A percentile compares a stretch with the other conserved stretches of the same genome.
These are phyloP conservation scores for Gymnogyps californianus DNA, from an alignment of 2,113 vertebrate genomes.

Conservation along the genomic window DNA sequence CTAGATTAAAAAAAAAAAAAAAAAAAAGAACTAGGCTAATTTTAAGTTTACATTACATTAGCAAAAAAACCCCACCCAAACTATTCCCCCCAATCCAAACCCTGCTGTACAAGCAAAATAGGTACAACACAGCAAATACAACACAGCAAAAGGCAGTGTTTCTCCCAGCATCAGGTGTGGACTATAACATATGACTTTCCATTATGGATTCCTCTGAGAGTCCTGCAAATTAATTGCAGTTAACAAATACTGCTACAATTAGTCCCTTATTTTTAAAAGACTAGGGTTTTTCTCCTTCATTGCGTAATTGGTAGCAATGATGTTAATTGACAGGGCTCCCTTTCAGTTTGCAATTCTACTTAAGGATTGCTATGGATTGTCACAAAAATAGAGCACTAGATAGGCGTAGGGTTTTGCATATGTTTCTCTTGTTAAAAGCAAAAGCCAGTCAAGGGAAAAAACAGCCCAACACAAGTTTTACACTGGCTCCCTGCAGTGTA, in stretches of 20 bases:
- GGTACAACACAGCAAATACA: not conserved
- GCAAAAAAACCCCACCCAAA: not conserved
- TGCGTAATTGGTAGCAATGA: not conserved
- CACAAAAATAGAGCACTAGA: not conserved
- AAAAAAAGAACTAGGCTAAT: not conserved
- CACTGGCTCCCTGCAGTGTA: not conserved
- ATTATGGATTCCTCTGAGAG: not conserved
- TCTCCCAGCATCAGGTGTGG: not conserved
- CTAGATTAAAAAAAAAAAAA: not conserved
- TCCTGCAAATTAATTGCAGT: not conserved
- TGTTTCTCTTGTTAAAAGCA: not conserved
- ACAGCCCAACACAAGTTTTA: not conserved
- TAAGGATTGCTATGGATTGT: not conserved
- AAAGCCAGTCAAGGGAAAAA: not conserved
- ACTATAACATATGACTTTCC: not conserved
- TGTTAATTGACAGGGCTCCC: not conserved
- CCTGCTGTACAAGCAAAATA: not conserved
- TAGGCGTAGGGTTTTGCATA: not conserved
- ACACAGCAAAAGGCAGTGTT: not conserved
- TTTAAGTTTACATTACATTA: not conserved
- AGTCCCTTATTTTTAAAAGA: not conserved
- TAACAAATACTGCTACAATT: not conserved
- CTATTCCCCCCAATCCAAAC: not conserved
- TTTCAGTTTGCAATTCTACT: not conserved
- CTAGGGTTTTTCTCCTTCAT: not conserved